These are phyloP conservation scores for Eristalis tenax DNA, from an alignment of 2,888 invertebrate genomes.

Conservation along the genomic window DNA sequence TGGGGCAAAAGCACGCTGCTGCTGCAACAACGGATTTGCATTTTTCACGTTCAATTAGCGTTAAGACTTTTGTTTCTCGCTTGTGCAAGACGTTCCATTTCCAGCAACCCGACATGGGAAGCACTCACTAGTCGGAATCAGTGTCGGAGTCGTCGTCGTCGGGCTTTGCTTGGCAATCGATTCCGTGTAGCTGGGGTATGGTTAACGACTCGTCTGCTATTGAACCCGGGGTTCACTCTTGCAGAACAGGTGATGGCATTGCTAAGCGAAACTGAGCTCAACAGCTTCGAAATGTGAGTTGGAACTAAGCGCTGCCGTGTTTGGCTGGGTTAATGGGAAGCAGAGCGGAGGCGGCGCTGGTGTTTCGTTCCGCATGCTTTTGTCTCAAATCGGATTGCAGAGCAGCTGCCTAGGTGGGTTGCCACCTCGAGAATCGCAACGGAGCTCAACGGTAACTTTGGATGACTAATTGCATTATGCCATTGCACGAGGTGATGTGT, in stretches of 20 bases:
- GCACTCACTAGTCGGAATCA: slow-evolving; percentile 20
- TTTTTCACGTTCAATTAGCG: slow-evolving; percentile 72
- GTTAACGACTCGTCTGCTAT: slow-evolving; percentile 40
- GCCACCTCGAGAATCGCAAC: not conserved
- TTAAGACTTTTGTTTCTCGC: slow-evolving; percentile 51
- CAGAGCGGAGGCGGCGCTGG: not conserved
- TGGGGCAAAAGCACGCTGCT: not conserved
- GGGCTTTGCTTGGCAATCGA: slow-evolving; percentile 60
- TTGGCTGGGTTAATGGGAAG: slow-evolving; percentile 41
- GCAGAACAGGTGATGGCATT: slow-evolving; percentile 60
- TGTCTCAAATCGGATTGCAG: slow-evolving; percentile 33
- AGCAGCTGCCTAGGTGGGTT: not conserved
- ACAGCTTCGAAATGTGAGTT: slow-evolving; percentile 49
- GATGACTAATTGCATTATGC: slow-evolving; percentile 41
- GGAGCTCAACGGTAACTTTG: slow-evolving; percentile 2
- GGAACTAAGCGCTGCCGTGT: slow-evolving; percentile 49
- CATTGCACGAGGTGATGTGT: not conserved
- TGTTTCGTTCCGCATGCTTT: slow-evolving; percentile 9
- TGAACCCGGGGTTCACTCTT: slow-evolving; percentile 46
- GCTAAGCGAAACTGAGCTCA: slow-evolving; percentile 66
- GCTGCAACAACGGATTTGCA: slow-evolving; percentile 66
- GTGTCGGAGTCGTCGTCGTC: slow-evolving; percentile 1
- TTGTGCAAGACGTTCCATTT: slow-evolving; percentile 40
- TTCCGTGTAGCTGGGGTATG: slow-evolving; percentile 44
- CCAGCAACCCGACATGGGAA: slow-evolving; percentile 34